These are phyloP conservation scores for Helicoverpa assulta DNA, from an alignment of 2,888 invertebrate genomes.

Conservation along the genomic window DNA sequence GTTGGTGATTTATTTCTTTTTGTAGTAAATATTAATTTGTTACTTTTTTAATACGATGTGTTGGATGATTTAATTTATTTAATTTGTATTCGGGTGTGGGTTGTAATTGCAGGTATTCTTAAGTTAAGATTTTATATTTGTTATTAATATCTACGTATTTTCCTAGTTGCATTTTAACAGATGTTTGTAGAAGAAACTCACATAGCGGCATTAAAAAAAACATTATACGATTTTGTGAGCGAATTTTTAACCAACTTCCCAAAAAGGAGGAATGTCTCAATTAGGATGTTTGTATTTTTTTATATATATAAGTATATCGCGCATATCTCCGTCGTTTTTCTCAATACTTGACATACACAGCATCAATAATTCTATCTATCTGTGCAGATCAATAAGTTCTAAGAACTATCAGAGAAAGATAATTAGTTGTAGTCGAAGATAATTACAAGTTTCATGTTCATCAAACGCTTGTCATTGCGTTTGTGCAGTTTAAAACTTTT, in stretches of 20 bases:
- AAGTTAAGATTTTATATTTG: neutral
- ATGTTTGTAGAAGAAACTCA: neutral
- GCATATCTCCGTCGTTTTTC: no score
- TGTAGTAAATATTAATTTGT: constrained; percentile 30
- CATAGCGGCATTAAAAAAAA: no score
- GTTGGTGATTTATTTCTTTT: constrained; percentile 39
- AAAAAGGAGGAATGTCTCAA: no score
- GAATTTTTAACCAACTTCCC: no score
- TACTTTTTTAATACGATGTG: constrained; percentile 38
- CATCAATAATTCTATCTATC: neutral
- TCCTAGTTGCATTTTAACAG: neutral
- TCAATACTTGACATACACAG: no score
- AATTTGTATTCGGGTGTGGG: constrained; percentile 38
- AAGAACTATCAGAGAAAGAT: constrained; percentile 26
- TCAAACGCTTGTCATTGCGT: constrained; percentile 36
- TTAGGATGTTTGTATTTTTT: no score
- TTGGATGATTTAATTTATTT: constrained; percentile 18
- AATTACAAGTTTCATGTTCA: constrained; percentile 38
- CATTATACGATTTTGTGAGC: no score
- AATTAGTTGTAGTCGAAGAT: constrained; percentile 46
- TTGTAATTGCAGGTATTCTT: constrained; percentile 4
- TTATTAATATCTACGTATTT: no score
- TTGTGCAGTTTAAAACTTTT: constrained; percentile 19
- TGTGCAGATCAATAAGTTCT: constrained; percentile 26
- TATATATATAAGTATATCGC: no score